Percentiles rank a stretch among this genome's conserved stretches.
These are phyloP conservation scores for Eristalinus sepulchralis DNA, from an alignment of 2,888 invertebrate genomes.

Conservation along the genomic window DNA sequence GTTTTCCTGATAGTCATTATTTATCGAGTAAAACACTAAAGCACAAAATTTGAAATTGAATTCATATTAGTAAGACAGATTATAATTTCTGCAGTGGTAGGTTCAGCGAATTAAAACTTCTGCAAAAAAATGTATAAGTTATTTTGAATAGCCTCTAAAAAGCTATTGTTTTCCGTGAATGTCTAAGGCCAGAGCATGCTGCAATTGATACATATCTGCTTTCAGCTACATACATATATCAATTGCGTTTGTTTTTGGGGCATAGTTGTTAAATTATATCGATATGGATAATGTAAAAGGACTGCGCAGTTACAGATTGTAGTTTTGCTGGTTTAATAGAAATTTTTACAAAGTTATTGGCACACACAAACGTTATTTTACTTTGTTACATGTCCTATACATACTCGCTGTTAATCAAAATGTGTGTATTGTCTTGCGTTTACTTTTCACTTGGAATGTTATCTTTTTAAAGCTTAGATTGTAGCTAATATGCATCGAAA, in stretches of 20 bases:
- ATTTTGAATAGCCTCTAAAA: slow-evolving; percentile 44
- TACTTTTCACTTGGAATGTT: slow-evolving; percentile 45
- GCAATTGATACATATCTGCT: slow-evolving; percentile 63
- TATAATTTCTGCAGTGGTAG: slow-evolving; percentile 61
- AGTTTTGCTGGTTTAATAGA: slow-evolving; percentile 17
- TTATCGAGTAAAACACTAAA: slow-evolving; percentile 33
- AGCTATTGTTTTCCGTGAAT: slow-evolving; percentile 50
- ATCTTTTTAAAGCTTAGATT: slow-evolving; percentile 62
- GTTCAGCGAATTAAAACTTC: slow-evolving; percentile 40
- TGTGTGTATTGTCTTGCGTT: slow-evolving; percentile 41
- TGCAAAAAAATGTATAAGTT: slow-evolving; percentile 19
- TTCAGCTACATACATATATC: slow-evolving; percentile 53
- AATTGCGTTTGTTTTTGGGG: slow-evolving; percentile 54
- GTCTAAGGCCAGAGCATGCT: slow-evolving; percentile 71
- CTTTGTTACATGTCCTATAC: slow-evolving; percentile 40
- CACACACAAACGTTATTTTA: slow-evolving; percentile 58
- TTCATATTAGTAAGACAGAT: slow-evolving; percentile 43
- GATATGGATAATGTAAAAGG: slow-evolving; percentile 46
- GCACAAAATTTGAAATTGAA: slow-evolving; percentile 30
- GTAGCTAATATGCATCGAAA: slow-evolving; percentile 75
- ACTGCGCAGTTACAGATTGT: slow-evolving; percentile 31
- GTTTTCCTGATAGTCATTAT: background rate
- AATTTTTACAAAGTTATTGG: slow-evolving; percentile 38
- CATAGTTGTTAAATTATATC: slow-evolving; percentile 59
- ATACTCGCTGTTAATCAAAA: slow-evolving; percentile 56